Conservation (phyloP, 1,140 invertebrate species). For the Nixonia krombeini region DNA sequence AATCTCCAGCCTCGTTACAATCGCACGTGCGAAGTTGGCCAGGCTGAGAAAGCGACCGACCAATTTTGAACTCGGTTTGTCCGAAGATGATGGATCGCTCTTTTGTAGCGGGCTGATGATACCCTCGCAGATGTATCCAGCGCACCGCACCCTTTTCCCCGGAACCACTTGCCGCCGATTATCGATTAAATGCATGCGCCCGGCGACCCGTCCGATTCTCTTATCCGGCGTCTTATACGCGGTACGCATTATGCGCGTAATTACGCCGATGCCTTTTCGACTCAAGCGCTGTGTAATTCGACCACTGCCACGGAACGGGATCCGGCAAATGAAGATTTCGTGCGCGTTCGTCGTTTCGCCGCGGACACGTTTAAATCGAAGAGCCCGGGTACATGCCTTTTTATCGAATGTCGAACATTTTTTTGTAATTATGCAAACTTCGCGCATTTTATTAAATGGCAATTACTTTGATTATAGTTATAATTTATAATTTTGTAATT, state of each 20-base stretch:
- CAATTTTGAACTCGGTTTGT: constrained; percentile 52
- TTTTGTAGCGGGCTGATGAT: constrained; percentile 52
- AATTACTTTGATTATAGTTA: too few species aligned
- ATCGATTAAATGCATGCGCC: constrained; percentile 53
- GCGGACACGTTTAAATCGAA: too few species aligned
- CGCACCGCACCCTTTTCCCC: constrained; percentile 48
- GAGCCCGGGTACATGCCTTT: too few species aligned
- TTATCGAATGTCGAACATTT: too few species aligned
- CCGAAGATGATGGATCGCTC: constrained; percentile 54
- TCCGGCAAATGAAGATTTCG: too few species aligned
- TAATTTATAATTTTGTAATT: too few species aligned
- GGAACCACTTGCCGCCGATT: constrained; percentile 51
- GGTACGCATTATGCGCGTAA: constrained; percentile 43
- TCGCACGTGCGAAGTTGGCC: constrained; percentile 41
- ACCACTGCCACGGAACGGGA: too few species aligned
- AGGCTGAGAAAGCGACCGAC: constrained; percentile 37
- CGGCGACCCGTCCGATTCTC: constrained; percentile 44
- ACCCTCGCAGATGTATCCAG: constrained; percentile 52
- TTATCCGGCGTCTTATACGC: constrained; percentile 37
- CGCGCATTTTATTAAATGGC: too few species aligned
- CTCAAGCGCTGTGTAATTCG: too few species aligned
- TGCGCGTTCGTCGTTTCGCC: too few species aligned
- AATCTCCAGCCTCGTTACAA: constrained; percentile 42
- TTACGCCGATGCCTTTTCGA: constrained; percentile 12
- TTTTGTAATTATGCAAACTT: too few species aligned